These are phyloP conservation scores for Arizona elegans DNA, from an alignment of 2,113 vertebrate genomes.

Conservation along the genomic window DNA sequence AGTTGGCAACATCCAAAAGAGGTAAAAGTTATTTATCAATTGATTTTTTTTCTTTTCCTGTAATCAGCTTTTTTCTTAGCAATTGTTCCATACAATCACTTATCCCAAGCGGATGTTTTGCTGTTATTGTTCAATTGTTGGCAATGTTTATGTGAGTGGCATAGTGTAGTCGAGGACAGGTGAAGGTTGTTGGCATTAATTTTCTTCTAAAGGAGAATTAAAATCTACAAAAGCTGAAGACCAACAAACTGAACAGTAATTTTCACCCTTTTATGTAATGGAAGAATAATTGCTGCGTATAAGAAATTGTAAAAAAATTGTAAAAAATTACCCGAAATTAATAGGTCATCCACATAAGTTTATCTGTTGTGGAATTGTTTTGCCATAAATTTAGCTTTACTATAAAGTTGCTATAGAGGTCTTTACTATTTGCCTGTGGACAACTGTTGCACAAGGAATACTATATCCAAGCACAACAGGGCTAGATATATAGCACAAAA, in stretches of 20 bases:
- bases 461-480: background rate
- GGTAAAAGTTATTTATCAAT: background rate
- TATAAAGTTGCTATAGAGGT: background rate
- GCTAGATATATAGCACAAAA: background rate
- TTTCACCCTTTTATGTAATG: background rate
- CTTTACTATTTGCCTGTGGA: background rate
- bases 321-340: background rate
- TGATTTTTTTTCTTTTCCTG: accelerated
- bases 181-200: background rate
- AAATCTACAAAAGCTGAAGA: background rate
- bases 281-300: background rate
- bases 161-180: background rate
- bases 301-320: background rate
- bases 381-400: background rate
- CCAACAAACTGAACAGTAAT: background rate
- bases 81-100: accelerated
- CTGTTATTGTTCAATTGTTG: background rate
- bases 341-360: background rate
- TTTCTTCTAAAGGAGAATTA: background rate
- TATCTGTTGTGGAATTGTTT: background rate
- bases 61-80: background rate
- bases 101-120: background rate
- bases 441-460: background rate
- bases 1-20: accelerated
- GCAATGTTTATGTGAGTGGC: background rate